Evolutionary conservation across 2,888 invertebrate genomes (phyloP).

Genomic region (Crematogaster levior): DNA sequence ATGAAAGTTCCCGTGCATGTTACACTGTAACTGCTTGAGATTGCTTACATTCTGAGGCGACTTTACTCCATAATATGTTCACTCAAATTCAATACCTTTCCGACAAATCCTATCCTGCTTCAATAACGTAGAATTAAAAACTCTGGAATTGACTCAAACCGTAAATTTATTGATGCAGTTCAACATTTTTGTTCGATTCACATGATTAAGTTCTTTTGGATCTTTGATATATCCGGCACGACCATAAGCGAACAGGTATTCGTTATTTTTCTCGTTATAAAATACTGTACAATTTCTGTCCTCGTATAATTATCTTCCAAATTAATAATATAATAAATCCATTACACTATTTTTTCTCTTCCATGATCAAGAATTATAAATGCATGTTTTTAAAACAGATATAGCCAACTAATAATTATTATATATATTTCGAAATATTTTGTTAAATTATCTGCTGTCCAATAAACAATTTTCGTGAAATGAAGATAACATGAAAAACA

Average conservation of each 20-base stretch:
- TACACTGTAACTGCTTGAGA: constrained; percentile 43
- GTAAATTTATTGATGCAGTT: constrained; percentile 48
- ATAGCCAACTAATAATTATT: background rate
- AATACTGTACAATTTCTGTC: background rate
- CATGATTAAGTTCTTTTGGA: constrained; percentile 55
- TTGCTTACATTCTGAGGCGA: constrained; percentile 47
- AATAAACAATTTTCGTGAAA: background rate
- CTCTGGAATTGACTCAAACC: constrained; percentile 43
- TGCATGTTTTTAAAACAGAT: background rate
- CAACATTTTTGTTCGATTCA: constrained; percentile 30
- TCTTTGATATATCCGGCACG: constrained; percentile 6
- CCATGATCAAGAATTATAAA: background rate
- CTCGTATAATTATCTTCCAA: background rate
- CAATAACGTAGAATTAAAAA: constrained; percentile 56
- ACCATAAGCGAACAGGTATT: constrained; percentile 13
- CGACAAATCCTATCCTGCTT: constrained; percentile 15
- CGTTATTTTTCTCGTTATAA: constrained; percentile 11
- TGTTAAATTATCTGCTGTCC: background rate
- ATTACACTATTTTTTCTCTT: background rate
- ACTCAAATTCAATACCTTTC: constrained; percentile 40
- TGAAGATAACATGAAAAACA: background rate
- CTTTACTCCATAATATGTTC: constrained; percentile 40
- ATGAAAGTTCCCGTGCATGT: constrained; percentile 25
- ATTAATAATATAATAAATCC: background rate
- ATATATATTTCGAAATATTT: background rate